Percentiles rank a stretch among this genome's conserved stretches.
phyloP scores from a whole-genome alignment of 2,888 invertebrate genomes.

The Pyrocoelia pectoralis region DNA sequence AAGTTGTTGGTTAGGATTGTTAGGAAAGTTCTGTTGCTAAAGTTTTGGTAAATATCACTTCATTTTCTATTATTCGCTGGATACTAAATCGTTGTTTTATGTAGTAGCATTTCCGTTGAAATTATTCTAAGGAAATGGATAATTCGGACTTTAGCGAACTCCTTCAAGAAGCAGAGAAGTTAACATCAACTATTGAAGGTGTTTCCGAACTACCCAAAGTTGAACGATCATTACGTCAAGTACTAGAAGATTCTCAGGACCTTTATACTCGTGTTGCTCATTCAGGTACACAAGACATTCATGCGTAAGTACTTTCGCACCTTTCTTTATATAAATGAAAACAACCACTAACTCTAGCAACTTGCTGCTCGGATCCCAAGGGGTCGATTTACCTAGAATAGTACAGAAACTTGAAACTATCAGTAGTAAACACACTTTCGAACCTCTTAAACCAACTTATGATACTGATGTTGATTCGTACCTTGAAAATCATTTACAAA shows the following conservation, averaged over 20 bases:
- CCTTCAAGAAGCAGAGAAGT: slow-evolving; percentile 89
- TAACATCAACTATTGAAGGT: slow-evolving; percentile 88
- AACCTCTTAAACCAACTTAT: slow-evolving; percentile 87
- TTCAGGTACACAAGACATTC: slow-evolving; percentile 87
- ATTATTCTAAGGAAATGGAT: slow-evolving; percentile 21
- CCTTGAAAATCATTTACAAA: slow-evolving; percentile 92
- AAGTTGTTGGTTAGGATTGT: too few species aligned
- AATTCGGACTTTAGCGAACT: slow-evolving; percentile 82
- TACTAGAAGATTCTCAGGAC: slow-evolving; percentile 89
- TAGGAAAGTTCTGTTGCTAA: too few species aligned
- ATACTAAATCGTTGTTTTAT: not conserved
- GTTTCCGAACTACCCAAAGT: slow-evolving; percentile 85
- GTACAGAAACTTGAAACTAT: slow-evolving; percentile 90
- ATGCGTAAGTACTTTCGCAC: slow-evolving; percentile 72
- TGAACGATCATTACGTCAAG: slow-evolving; percentile 89
- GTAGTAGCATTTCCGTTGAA: too few species aligned
- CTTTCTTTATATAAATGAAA: slow-evolving; percentile 46
- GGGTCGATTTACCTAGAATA: slow-evolving; percentile 92
- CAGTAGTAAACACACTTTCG: slow-evolving; percentile 85
- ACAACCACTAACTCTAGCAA: slow-evolving; percentile 66
- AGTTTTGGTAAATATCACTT: too few species aligned
- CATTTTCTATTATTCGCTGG: not conserved
- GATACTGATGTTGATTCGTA: slow-evolving; percentile 92
- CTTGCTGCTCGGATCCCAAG: slow-evolving; percentile 88
- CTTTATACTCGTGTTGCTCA: slow-evolving; percentile 87